These are phyloP conservation scores for Dorcus parallelipipedus DNA, from an alignment of 2,888 invertebrate genomes.

Conservation along the genomic window DNA sequence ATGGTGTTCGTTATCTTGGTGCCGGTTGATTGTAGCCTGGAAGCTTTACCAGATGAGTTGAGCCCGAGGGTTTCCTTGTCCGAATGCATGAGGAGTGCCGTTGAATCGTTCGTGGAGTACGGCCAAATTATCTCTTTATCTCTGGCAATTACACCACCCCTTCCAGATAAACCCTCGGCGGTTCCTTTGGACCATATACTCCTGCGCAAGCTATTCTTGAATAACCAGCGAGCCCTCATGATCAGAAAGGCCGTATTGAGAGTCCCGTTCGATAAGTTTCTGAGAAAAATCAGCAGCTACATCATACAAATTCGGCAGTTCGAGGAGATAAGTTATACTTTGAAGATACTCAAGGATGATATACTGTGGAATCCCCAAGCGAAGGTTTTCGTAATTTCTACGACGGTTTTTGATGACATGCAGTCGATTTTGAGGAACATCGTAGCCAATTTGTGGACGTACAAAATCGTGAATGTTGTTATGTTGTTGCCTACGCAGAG, in stretches of 20 bases:
- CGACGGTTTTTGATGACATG: conserved; percentile 22
- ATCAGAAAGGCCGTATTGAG: conserved; percentile 19
- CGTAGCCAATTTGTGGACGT: conserved; percentile 23
- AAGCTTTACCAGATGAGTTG: conserved; percentile 19
- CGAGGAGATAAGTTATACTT: conserved; percentile 17
- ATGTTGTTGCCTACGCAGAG: conserved; percentile 27
- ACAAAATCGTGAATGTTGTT: conserved; percentile 31
- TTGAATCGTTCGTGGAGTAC: conserved; percentile 9
- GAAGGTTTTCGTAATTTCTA: conserved; percentile 29
- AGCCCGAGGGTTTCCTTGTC: conserved; percentile 19
- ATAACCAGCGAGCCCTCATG: conserved; percentile 21
- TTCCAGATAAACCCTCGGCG: not conserved
- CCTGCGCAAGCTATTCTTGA: conserved; percentile 21
- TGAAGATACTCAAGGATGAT: conserved; percentile 16
- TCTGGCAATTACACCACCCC: conserved; percentile 7
- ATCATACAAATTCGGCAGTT: conserved; percentile 23
- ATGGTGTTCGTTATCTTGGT: not conserved
- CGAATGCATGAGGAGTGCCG: conserved; percentile 18
- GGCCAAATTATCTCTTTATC: conserved; percentile 18
- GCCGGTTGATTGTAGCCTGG: not conserved
- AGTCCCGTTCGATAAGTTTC: not conserved
- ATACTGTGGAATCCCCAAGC: conserved; percentile 29
- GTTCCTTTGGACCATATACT: conserved; percentile 22
- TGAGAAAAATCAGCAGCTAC: conserved; percentile 21
- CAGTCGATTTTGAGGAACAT: conserved; percentile 21